Evolutionary conservation across 2,113 vertebrate genomes (phyloP), one percentile per base, ranked within the genome.

Genomic region (Manacus vitellinus): DNA sequence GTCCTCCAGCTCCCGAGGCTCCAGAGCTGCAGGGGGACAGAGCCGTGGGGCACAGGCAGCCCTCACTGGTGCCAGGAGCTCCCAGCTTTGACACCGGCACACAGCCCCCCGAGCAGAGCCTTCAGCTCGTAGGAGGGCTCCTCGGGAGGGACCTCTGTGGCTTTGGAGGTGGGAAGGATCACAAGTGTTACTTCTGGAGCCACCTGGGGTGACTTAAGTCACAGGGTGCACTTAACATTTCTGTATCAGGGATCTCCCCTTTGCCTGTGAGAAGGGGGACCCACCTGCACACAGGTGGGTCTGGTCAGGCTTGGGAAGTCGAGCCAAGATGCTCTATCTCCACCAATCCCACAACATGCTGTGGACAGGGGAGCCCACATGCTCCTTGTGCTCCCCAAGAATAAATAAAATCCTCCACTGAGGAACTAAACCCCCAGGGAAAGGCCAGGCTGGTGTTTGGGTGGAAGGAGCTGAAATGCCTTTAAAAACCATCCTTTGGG

Each of bases 361-460:
- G 58, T 0, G 0, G 20, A 13, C 0, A 2, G 44, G 70, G 46
- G 70, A 81, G 25, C 55, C 20, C 2, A 3, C 0, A 0, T 3
- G 25, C 12, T 28, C 73, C 37, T 54, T 52, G 4, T 30, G 43
- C n/a, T 68, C 41, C 9, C 68, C 46, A 35, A 10, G 20, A 59
- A 20, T 6, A 47, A 54, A 47, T 13, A 22, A 72, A 76, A 72
- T 47, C 10, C 12, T 46, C 21, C 1, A 1, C 37, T 21, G 41
- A 54, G 65, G 65, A 89, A 12, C 11, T 23, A 19, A 89, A 33
- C 23, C 54, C 10, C 9, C 61, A 58, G 10, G 2, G 63, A 43
- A 52, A 65, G 23, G n/a, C 58, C 3, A 17, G 72, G 27, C 4
- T 31, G 43, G 27, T 54, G 16, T 20, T 70, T 1, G 2, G 16